phyloP scores from a whole-genome alignment of 1,140 invertebrate genomes.

The Andricus grossulariae region DNA sequence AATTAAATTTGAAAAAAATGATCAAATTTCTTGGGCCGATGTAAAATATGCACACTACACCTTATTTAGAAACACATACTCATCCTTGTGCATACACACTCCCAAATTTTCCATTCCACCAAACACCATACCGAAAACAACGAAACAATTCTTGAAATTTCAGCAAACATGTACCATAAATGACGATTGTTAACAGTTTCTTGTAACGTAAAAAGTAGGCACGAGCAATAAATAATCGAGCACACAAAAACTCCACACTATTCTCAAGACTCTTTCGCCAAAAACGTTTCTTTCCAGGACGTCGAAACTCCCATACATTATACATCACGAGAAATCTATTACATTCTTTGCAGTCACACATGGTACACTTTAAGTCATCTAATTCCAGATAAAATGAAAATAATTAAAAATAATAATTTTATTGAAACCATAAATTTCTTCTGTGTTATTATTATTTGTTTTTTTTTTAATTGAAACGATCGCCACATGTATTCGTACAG shows the following conservation, averaged over 20 bases:
- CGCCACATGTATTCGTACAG: no score
- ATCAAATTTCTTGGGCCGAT: not conserved
- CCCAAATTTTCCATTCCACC: not conserved
- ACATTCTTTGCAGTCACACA: constrained; percentile 21
- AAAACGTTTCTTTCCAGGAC: not conserved
- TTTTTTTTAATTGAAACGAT: no score
- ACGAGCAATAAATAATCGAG: constrained; percentile 3
- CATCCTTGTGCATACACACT: constrained; percentile 10
- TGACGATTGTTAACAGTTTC: constrained; percentile 19
- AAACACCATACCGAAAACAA: constrained; percentile 2
- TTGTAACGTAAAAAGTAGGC: constrained; percentile 22
- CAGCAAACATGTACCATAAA: constrained; percentile 23
- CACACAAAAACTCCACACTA: constrained; percentile 25
- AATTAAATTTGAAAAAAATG: not conserved
- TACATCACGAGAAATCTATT: constrained; percentile 28
- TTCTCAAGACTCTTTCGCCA: constrained; percentile 1
- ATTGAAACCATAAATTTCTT: no score
- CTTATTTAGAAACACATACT: constrained; percentile 1
- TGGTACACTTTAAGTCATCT: constrained; percentile 14
- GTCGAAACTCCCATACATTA: constrained; percentile 18
- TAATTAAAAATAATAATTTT: not conserved
- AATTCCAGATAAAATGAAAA: not conserved
- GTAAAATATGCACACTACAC: not conserved
- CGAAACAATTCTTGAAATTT: constrained; percentile 2
- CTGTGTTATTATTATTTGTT: no score